A percentile compares a stretch with the other conserved stretches of the same genome.
phyloP scores from a whole-genome alignment of 2,797 vertebrate species.

The Novumbra hubbsi region DNA sequence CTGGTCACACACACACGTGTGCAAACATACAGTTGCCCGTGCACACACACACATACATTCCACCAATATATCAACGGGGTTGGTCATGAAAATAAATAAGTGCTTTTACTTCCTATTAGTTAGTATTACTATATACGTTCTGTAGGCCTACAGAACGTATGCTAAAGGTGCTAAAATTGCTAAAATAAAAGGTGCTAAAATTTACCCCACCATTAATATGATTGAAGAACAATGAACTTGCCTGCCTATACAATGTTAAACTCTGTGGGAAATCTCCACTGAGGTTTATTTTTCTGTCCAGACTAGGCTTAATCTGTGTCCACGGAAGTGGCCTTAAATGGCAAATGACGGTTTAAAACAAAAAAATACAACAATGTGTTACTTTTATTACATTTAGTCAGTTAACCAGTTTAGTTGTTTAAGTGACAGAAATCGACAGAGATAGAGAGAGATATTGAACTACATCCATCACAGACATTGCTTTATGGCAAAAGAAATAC shows the following conservation, averaged over 20 bases:
- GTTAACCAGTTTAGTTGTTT: constrained; percentile 43
- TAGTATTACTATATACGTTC: constrained; percentile 78
- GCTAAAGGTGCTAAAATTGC: too few species aligned
- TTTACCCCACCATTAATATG: constrained; percentile 11
- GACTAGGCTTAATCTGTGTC: too few species aligned
- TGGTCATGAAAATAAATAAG: constrained; percentile 60
- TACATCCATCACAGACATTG: background rate
- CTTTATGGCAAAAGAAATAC: constrained; percentile 5
- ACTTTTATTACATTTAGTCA: constrained; percentile 33
- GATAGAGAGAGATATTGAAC: background rate
- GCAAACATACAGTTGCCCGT: constrained; percentile 6
- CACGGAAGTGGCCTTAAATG: constrained; percentile 21
- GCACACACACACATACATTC: constrained; percentile 29
- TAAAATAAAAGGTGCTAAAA: too few species aligned
- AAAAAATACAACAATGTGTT: constrained; percentile 22
- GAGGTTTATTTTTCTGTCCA: too few species aligned
- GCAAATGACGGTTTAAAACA: constrained; percentile 36
- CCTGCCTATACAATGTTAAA: constrained; percentile 53
- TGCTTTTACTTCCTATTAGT: constrained; percentile 82
- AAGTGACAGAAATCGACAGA: constrained; percentile 8
- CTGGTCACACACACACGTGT: constrained; percentile 23
- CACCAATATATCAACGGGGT: constrained; percentile 44
- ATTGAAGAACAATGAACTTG: constrained; percentile 8
- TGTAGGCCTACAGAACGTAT: constrained; percentile 67
- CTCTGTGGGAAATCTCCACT: constrained; percentile 20